These are phyloP conservation scores for Amyelois transitella DNA, from an alignment of 1,140 invertebrate genomes.

Conservation along the genomic window DNA sequence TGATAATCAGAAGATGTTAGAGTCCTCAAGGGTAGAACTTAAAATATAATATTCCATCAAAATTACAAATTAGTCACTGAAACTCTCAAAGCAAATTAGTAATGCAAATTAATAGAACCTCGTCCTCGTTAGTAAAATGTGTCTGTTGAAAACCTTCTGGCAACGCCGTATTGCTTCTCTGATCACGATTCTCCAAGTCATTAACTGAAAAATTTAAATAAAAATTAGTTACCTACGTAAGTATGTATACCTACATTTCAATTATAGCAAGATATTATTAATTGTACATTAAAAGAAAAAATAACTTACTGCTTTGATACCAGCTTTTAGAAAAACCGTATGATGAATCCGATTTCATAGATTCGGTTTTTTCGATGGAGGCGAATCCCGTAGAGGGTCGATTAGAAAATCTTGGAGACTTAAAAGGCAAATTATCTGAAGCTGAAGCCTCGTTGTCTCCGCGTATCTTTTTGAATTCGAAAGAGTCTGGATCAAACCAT, in stretches of 20 bases:
- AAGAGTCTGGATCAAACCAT: constrained; percentile 33
- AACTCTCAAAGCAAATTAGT: constrained; percentile 17
- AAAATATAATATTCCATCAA: too few species aligned
- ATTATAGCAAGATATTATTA: constrained; percentile 2
- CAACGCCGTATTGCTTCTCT: constrained; percentile 26
- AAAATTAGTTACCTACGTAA: too few species aligned
- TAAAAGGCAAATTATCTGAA: constrained; percentile 62
- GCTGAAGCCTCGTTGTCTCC: constrained; percentile 27
- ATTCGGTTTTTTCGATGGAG: constrained; percentile 42
- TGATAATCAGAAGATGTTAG: too few species aligned
- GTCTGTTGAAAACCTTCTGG: constrained; percentile 31
- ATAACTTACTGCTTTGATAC: constrained; percentile 75
- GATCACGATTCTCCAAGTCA: constrained; percentile 56
- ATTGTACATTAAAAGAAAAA: constrained; percentile 2
- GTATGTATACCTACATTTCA: too few species aligned
- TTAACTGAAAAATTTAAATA: constrained; percentile 69
- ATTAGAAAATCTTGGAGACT: constrained; percentile 77
- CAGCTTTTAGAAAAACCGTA: constrained; percentile 64
- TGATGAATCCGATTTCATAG: constrained; percentile 50
- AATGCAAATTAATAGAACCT: constrained; percentile 29
- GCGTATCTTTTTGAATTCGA: constrained; percentile 48
- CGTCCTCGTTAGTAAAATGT: constrained; percentile 26
- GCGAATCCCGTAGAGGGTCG: constrained; percentile 72
- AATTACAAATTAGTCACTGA: too few species aligned
- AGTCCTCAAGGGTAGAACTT: too few species aligned